Percentiles rank a stretch among this genome's conserved stretches.
These are phyloP conservation scores for Trachythela sp. DNA, from an alignment of 64 coral and sea anemone species.

Conservation along the genomic window DNA sequence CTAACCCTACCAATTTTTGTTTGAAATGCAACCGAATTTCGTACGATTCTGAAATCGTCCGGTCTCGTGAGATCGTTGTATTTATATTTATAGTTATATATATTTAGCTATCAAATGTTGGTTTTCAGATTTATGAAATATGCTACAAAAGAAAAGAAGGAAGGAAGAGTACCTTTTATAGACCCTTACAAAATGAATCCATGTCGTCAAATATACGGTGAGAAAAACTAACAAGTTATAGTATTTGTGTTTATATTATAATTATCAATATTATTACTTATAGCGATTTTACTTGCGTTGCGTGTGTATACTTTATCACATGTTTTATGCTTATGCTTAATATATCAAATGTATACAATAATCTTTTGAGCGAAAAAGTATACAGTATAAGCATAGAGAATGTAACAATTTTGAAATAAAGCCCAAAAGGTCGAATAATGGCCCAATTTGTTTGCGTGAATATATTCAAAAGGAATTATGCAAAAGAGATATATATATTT, in stretches of 20 bases:
- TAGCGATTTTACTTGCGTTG: too few species aligned
- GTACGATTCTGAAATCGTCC: too few species aligned
- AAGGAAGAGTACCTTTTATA: slow-evolving; percentile 91
- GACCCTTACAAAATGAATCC: slow-evolving; percentile 85
- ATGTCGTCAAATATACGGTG: slow-evolving; percentile 90
- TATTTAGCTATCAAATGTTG: slow-evolving; percentile 18
- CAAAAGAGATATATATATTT: neutral
- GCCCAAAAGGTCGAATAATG: neutral
- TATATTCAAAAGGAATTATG: neutral
- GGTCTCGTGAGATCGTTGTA: neutral
- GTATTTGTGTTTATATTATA: neutral
- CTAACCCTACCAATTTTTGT: too few species aligned
- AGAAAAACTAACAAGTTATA: neutral
- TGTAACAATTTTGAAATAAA: neutral
- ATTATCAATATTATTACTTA: too few species aligned
- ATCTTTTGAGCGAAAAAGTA: too few species aligned
- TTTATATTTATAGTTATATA: neutral
- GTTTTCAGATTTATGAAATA: slow-evolving; percentile 90
- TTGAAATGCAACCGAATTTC: too few species aligned
- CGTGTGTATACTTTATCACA: too few species aligned
- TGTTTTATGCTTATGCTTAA: too few species aligned
- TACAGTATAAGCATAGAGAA: neutral
- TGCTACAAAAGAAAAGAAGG: slow-evolving; percentile 77
- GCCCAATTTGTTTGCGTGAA: neutral
- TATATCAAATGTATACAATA: too few species aligned